A percentile compares a stretch with the other conserved stretches of the same genome.
phyloP scores from a whole-genome alignment of 2,888 invertebrate species.

The Podabrus alpinus region DNA sequence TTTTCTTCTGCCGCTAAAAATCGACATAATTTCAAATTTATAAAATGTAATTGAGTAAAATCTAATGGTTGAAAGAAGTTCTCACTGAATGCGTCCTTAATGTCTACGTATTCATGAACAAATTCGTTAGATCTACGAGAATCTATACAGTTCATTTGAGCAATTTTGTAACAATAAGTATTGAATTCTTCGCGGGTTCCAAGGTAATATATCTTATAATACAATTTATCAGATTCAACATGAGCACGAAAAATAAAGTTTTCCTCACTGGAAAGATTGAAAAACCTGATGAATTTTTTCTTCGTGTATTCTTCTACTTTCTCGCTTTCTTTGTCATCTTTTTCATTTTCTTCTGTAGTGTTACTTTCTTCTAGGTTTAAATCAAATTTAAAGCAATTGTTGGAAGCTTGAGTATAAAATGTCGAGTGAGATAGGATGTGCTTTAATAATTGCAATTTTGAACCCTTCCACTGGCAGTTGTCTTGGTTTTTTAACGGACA shows the following conservation, averaged over 20 bases:
- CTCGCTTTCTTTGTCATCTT: not conserved
- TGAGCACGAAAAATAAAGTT: not conserved
- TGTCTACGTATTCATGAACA: not conserved
- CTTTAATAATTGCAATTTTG: not conserved
- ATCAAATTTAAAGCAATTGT: not conserved
- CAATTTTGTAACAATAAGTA: not conserved
- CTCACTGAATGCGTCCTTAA: not conserved
- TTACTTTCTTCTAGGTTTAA: not conserved
- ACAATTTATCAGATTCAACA: not conserved
- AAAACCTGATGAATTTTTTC: not conserved
- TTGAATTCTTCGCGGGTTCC: not conserved
- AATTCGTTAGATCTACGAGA: not conserved
- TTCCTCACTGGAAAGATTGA: not conserved
- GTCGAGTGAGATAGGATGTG: not conserved
- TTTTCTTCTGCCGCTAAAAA: not conserved
- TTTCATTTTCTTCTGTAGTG: not conserved
- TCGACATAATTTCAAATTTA: not conserved
- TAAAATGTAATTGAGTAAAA: not conserved
- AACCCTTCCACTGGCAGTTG: not conserved
- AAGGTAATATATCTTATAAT: not conserved
- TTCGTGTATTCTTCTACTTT: not conserved
- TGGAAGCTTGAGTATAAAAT: not conserved
- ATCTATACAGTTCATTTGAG: not conserved
- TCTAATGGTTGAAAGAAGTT: not conserved
- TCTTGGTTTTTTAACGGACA: not conserved